Conservation (phyloP, 2,888 invertebrate genomes). For the Drosophila cognata region DNA sequence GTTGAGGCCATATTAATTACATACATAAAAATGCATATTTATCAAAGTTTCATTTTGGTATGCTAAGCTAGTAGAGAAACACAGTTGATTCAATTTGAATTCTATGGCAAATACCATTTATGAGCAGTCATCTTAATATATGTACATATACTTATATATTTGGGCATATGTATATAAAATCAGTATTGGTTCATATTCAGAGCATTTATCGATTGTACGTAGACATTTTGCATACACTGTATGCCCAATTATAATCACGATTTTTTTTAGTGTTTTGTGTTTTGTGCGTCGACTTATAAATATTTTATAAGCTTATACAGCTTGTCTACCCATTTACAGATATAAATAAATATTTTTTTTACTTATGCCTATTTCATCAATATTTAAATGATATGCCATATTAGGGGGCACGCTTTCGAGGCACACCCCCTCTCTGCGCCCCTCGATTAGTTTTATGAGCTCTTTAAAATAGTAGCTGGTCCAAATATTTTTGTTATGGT, state of each 20-base stretch:
- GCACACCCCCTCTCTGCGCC: neutral
- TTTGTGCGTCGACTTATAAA: constrained; percentile 45
- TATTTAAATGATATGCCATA: constrained; percentile 22
- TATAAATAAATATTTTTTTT: neutral
- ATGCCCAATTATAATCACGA: constrained; percentile 56
- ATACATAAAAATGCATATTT: neutral
- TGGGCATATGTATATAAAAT: neutral
- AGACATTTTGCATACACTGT: constrained; percentile 32
- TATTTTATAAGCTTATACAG: constrained; percentile 54
- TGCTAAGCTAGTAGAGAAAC: neutral
- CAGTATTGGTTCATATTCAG: neutral
- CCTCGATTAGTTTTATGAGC: constrained; percentile 5
- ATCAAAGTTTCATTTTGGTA: neutral
- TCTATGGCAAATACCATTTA: neutral
- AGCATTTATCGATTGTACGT: neutral
- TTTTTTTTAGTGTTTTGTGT: constrained; percentile 26
- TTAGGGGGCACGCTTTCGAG: neutral
- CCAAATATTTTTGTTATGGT: neutral
- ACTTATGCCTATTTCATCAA: constrained; percentile 15
- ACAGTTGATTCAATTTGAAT: neutral
- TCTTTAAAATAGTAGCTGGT: neutral
- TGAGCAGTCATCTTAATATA: neutral
- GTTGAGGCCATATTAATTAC: constrained; percentile 16
- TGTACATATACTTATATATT: neutral
- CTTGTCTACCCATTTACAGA: neutral